Conservation (phyloP, 2,888 invertebrate species). For the Coleophora deauratella region DNA sequence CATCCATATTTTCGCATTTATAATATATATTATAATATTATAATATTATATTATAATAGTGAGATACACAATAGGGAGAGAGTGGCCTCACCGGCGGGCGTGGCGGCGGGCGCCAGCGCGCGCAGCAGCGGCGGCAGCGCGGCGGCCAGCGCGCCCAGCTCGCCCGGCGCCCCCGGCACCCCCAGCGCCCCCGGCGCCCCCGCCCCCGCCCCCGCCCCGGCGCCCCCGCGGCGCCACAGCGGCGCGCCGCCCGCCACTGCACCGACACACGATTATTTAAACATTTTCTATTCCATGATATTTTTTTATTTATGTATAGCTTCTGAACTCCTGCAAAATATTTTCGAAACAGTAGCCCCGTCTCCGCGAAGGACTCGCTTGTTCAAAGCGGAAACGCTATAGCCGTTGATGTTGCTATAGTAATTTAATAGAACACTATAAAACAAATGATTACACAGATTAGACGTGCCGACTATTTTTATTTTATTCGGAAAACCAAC, state of each 20-base stretch:
- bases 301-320: background rate
- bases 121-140: conserved; percentile 5
- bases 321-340: background rate
- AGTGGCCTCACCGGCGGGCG: conserved; percentile 20
- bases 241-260: conserved; percentile 26
- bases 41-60: no score
- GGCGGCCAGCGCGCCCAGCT: conserved; percentile 10
- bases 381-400: background rate
- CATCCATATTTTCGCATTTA: no score
- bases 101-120: conserved; percentile 2
- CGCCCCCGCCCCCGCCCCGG: background rate
- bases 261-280: background rate
- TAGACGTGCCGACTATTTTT: no score
- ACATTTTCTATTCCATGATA: background rate
- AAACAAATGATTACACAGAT: no score
- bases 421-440: no score
- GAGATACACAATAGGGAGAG: no score
- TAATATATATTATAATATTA: no score
- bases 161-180: conserved; percentile 11
- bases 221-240: conserved; percentile 18
- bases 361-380: background rate
- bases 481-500: no score
- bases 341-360: background rate
- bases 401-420: no score
- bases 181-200: conserved; percentile 8